These are phyloP conservation scores for Columba livia DNA, from an alignment of 2,113 vertebrate genomes.

Conservation along the genomic window DNA sequence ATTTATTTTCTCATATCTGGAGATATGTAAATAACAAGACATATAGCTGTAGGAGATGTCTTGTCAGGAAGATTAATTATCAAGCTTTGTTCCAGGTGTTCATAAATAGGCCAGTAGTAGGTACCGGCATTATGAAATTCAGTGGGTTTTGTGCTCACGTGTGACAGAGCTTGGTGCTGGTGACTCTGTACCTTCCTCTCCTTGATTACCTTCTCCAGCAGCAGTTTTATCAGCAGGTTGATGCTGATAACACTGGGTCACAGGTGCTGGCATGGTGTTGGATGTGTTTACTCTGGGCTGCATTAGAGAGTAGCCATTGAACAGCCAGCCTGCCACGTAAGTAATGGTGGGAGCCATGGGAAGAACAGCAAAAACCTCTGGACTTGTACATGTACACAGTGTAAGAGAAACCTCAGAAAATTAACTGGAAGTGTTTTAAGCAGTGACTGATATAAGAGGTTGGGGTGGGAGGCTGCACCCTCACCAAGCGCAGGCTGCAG, in stretches of 20 bases:
- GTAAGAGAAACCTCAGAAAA: background rate
- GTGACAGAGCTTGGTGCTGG: background rate
- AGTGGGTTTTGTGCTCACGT: background rate
- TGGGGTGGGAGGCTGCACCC: background rate
- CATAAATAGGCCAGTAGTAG: background rate
- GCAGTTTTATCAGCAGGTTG: background rate
- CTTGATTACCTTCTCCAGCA: background rate
- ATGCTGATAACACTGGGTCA: background rate
- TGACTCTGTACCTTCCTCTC: background rate
- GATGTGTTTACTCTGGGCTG: background rate
- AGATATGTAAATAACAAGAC: background rate
- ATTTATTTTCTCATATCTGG: background rate
- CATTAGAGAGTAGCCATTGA: background rate
- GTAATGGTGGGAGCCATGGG: background rate
- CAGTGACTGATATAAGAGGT: background rate
- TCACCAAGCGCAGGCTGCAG: fast-evolving
- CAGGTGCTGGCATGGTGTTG: background rate
- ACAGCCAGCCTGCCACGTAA: background rate
- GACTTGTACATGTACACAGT: background rate
- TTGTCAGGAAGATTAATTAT: background rate
- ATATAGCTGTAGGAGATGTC: background rate
- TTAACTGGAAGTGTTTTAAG: background rate
- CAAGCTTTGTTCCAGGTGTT: background rate
- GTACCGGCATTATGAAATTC: background rate
- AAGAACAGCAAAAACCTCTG: background rate